Evolutionary conservation across 2,888 invertebrate species (phyloP).

Genomic region (Euzophera pinguis): DNA sequence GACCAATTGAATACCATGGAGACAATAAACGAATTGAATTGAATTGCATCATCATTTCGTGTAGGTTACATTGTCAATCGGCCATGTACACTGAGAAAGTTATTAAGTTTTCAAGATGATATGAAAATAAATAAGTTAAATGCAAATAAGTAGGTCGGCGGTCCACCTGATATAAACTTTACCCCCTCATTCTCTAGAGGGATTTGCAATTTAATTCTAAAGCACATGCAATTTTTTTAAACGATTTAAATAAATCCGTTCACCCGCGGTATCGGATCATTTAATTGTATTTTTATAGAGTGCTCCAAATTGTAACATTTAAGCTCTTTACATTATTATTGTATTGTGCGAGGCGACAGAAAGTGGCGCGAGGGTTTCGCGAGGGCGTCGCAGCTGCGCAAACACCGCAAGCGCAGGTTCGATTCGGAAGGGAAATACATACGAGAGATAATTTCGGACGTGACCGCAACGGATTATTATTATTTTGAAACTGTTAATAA

Average conservation of each 20-base stretch:
- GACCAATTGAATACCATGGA: too few species aligned
- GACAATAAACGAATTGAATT: too few species aligned
- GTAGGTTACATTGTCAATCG: too few species aligned
- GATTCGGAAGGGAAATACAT: background rate
- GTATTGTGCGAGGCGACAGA: conserved; percentile 38
- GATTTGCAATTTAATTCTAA: background rate
- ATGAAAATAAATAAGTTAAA: too few species aligned
- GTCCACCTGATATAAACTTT: too few species aligned
- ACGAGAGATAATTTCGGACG: background rate
- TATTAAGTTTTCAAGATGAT: too few species aligned
- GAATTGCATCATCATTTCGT: too few species aligned
- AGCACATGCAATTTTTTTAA: background rate
- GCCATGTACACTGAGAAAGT: too few species aligned
- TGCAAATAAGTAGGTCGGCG: too few species aligned
- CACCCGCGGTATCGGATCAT: conserved; percentile 6
- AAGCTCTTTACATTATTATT: conserved; percentile 64
- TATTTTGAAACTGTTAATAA: too few species aligned
- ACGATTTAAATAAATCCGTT: background rate
- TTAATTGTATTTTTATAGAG: conserved; percentile 37
- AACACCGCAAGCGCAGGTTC: conserved; percentile 23
- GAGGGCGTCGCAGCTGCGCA: conserved; percentile 31
- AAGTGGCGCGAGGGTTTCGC: conserved; percentile 22
- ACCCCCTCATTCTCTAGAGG: too few species aligned
- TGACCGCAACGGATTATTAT: too few species aligned
- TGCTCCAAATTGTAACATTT: conserved; percentile 54